Conservation (phyloP, 2,888 invertebrate genomes). For the Drosophila neoperkinsi region DNA sequence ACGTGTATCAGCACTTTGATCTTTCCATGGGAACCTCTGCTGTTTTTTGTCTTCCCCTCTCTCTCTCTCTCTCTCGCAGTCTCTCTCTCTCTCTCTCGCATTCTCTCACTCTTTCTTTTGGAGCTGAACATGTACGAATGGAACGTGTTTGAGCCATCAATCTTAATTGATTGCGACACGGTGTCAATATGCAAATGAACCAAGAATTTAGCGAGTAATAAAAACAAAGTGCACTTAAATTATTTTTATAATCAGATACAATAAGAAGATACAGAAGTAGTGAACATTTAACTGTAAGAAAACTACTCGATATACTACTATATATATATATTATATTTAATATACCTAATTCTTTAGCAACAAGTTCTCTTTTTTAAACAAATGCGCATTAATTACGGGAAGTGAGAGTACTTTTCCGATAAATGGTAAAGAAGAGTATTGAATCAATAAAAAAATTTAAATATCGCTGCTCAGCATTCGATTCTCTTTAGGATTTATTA, state of each 20-base stretch:
- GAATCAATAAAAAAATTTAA: background rate
- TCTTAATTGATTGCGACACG: background rate
- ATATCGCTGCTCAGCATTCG: background rate
- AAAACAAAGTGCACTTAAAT: background rate
- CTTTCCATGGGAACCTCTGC: conserved; percentile 25
- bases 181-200: conserved; percentile 12
- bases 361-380: background rate
- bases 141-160: conserved; percentile 16
- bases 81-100: no score
- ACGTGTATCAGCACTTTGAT: conserved; percentile 51
- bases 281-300: background rate
- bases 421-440: background rate
- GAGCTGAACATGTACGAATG: background rate
- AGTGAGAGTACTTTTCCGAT: background rate
- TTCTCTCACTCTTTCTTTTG: background rate
- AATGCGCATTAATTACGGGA: background rate
- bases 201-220: conserved; percentile 1
- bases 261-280: background rate
- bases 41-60: background rate
- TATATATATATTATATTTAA: background rate
- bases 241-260: background rate
- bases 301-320: background rate
- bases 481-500: background rate
- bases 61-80: background rate
- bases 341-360: background rate